A percentile compares a stretch with the other conserved stretches of the same genome.
These are phyloP conservation scores for Blastobasis lacticolella DNA, from an alignment of 2,888 invertebrate species.

Conservation along the genomic window DNA sequence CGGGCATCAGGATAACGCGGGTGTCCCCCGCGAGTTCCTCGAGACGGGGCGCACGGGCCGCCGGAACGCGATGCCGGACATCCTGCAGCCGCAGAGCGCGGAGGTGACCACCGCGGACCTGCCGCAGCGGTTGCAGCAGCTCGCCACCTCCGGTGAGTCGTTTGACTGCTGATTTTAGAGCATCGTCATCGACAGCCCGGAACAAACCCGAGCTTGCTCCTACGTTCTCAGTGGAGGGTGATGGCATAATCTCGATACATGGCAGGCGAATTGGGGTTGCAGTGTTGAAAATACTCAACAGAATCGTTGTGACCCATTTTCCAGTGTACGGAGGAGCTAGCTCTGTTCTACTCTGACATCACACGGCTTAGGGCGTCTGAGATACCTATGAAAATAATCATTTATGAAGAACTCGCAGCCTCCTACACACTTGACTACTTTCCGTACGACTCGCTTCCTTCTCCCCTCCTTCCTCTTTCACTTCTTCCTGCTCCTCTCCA, in stretches of 20 bases:
- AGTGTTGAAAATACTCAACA: neutral
- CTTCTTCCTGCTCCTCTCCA: too few species aligned
- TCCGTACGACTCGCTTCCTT: too few species aligned
- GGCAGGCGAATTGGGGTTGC: neutral
- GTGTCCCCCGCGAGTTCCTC: slow-evolving; percentile 83
- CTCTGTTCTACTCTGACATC: too few species aligned
- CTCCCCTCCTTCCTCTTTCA: too few species aligned
- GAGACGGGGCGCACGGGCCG: slow-evolving; percentile 90
- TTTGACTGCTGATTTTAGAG: neutral
- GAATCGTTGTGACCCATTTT: neutral
- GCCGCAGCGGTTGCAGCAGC: slow-evolving; percentile 81
- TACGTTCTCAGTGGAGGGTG: neutral
- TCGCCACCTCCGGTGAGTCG: slow-evolving; percentile 76
- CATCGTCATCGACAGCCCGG: neutral
- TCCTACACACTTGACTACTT: too few species aligned
- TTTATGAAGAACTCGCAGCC: too few species aligned
- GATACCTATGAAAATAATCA: too few species aligned
- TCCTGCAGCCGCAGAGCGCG: slow-evolving; percentile 82
- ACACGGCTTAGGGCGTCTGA: too few species aligned
- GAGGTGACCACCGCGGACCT: slow-evolving; percentile 84
- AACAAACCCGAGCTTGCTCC: neutral
- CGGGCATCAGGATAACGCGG: slow-evolving; percentile 56
- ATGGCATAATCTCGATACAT: neutral
- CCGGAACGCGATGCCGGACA: slow-evolving; percentile 91
- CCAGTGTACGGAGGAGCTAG: neutral